Evolutionary conservation across 1,140 invertebrate genomes (phyloP), one percentile per base, ranked within the genome.

Genomic region (Hestina assimilis): DNA sequence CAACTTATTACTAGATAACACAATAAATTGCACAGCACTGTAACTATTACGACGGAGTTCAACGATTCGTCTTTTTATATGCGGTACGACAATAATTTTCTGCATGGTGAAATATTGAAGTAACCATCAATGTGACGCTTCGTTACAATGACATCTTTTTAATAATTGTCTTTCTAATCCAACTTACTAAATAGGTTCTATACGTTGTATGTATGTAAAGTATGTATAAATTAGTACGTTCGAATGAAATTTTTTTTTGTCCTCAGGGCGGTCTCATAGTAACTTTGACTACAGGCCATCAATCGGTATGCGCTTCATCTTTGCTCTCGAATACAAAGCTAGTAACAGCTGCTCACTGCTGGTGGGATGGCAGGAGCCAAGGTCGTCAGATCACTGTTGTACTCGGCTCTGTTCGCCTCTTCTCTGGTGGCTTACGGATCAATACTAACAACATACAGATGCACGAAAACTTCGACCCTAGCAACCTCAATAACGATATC

Each of bases 281-380:
- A 3, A 11, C 33, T 0, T 26, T 66, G 26, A 35, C 33, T 4
- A 24, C 9, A 4, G 56, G 52, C 0, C 3, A 4, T 1, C 41
- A 26, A 6, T 66, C 63, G 0, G 31, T 66, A n/a, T 66, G 63
- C 28, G 55, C 59, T 0, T 19, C 54, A 0, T 61, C 63, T 4
- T 24, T 66, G 1, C 11, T 66, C 0, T 38, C 54, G 15, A 62
- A 42, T 41, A 50, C 50, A 0, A 33, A 33, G 3, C 11, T 55
- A 17, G 20, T 59, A 5, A 66, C 63, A 1, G 63, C 63, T 2
- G 63, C 63, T 1, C 63, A 66, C 46, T 66, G 63, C 51, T 66
- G 63, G 63, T 9, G 43, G 0, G 45, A 51, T 4, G 12, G 28
- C 0, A 54, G 19, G 2, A 31, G 29, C 11, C 50, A 55, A 15